phyloP scores from a whole-genome alignment of 2,113 vertebrate species.

The Rhinoderma darwinii region DNA sequence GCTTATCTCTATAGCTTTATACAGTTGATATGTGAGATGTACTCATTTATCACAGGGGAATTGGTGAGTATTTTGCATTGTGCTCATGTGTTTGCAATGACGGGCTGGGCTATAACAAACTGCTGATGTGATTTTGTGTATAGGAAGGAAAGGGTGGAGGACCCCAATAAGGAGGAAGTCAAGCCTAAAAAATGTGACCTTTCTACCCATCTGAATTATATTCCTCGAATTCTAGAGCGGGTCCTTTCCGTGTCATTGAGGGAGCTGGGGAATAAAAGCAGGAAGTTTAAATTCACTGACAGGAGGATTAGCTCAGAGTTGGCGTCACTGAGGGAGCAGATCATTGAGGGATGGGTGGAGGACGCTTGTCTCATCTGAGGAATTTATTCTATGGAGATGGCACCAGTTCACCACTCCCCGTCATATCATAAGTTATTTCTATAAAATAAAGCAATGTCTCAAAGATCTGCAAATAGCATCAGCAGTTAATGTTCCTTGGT shows the following conservation, averaged over 20 bases:
- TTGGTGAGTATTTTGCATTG: neutral
- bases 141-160: constrained; percentile 59
- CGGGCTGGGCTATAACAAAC: constrained; percentile 26
- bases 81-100: constrained; percentile 15
- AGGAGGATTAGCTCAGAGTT: constrained; percentile 44
- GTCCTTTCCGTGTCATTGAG: constrained; percentile 45
- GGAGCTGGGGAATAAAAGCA: constrained; percentile 44
- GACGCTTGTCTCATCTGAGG: constrained; percentile 20
- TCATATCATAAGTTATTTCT: neutral
- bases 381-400: constrained; percentile 13
- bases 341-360: constrained; percentile 36
- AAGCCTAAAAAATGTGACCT: constrained; percentile 54
- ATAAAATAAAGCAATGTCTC: neutral
- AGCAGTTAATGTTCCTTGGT: neutral
- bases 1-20: neutral
- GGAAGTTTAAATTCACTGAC: constrained; percentile 40
- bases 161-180: constrained; percentile 48
- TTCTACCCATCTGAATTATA: constrained; percentile 26
- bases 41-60: neutral
- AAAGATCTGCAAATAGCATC: neutral
- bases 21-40: neutral
- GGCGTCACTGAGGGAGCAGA: constrained; percentile 22
- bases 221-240: constrained; percentile 31
- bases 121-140: constrained; percentile 38
- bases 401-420: neutral